Base-by-base conservation (phyloP, 2,888 invertebrate species). In the Heteromyza rotundicornis region DNA sequence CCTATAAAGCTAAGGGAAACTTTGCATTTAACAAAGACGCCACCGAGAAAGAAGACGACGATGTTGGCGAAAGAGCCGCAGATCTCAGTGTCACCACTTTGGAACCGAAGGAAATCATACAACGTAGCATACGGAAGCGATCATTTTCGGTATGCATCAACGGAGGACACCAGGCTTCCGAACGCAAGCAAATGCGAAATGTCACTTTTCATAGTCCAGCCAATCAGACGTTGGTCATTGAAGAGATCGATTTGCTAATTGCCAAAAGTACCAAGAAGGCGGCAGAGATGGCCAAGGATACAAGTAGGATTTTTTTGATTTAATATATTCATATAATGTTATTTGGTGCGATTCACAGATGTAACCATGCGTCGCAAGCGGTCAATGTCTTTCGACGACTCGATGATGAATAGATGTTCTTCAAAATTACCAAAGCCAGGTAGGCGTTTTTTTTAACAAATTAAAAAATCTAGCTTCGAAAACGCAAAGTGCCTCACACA, bases 141-240 rank as follows among this genome's bases (percentile, higher is more conserved):
- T 82, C 81, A 0, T 64, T 71, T 8, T 79, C 80, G 0, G 57
- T 69, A 0, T 69, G 70, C 27, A 66, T 68, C 7, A 70, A 67
- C 12, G 68, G 63, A 5, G 59, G 27, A 2, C 40, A 12, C 0
- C 56, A 40, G 17, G 2, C 32, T 5, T 32, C 36, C 16, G 50
- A 60, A 24, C 67, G 64, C 10, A 52, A 24, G 14, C 55, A 35
- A 14, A 57, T 51, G 56, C 70, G 71, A 27, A 59, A 59, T 1
- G 81, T 81, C 0, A 73, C 72, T 0, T 82, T 82, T 57, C 65
- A 70, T 17, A 80, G 80, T 68, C 80, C 81, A 0, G 69, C 73
- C 0, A 76, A 76, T 59, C 67, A 68, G 57, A 74, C 68, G 2
- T 65, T 61, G 49, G 69, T 60, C 10, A 72, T 75, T 5, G 67